Percentiles rank a stretch among this genome's conserved stretches.
Conservation (phyloP, 1,140 invertebrate species). For the Atta texana region DNA sequence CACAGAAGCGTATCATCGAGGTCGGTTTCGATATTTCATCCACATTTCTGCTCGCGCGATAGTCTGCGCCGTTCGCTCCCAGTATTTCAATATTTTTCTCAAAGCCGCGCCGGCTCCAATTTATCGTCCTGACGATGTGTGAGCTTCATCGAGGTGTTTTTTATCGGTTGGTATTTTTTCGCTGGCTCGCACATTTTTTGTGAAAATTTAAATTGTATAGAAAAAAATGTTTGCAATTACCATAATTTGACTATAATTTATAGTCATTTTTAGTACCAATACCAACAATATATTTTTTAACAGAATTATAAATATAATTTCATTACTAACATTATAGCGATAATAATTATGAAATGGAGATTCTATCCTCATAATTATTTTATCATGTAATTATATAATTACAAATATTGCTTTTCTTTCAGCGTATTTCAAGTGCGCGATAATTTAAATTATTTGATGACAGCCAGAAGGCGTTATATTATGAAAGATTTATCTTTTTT, state of each 20-base stretch:
- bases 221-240: too few species aligned
- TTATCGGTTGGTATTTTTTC: constrained; percentile 23
- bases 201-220: constrained; percentile 1
- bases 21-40: constrained; percentile 68
- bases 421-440: neutral
- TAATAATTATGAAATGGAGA: too few species aligned
- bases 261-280: too few species aligned
- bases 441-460: constrained; percentile 8
- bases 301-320: too few species aligned
- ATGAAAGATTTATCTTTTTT: neutral
- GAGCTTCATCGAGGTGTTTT: constrained; percentile 33
- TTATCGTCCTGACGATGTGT: constrained; percentile 40
- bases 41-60: constrained; percentile 39
- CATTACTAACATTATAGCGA: too few species aligned
- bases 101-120: constrained; percentile 67
- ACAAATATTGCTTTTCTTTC: too few species aligned
- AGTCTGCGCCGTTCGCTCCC: constrained; percentile 56
- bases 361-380: too few species aligned
- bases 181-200: neutral
- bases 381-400: too few species aligned
- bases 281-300: too few species aligned
- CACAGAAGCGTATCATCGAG: constrained; percentile 22
- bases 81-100: constrained; percentile 67
- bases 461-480: neutral
- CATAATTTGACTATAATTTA: too few species aligned